These are phyloP conservation scores for Heliangelus exortis DNA, from an alignment of 2,797 vertebrate species.

Conservation along the genomic window DNA sequence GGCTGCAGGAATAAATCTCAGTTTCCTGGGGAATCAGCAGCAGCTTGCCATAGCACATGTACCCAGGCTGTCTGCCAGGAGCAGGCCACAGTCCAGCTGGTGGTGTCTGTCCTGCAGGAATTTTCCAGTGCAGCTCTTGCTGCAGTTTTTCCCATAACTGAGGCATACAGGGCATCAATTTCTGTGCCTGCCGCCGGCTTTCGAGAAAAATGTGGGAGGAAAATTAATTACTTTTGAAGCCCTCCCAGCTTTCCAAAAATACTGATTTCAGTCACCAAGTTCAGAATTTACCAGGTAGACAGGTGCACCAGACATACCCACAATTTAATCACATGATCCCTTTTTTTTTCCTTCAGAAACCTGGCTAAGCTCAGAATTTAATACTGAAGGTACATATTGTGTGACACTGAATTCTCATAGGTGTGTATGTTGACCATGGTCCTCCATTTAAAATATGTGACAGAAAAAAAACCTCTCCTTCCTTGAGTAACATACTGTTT, in stretches of 20 bases:
- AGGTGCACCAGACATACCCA: background rate
- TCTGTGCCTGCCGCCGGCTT: background rate
- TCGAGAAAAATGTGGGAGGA: background rate
- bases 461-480: background rate
- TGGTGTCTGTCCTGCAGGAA: background rate
- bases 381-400: background rate
- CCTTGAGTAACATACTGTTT: background rate
- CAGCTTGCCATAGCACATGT: rapidly evolving
- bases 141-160: background rate
- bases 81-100: background rate
- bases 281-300: background rate
- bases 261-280: background rate
- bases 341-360: background rate
- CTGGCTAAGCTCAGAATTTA: background rate
- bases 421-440: background rate
- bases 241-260: background rate
- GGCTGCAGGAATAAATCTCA: background rate
- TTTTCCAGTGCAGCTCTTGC: background rate
- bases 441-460: background rate
- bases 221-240: background rate
- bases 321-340: background rate
- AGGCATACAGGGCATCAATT: background rate
- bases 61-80: background rate
- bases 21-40: background rate
- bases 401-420: background rate